Evolutionary conservation across 2,888 invertebrate species (phyloP).

Genomic region (Marronus borbonicus): DNA sequence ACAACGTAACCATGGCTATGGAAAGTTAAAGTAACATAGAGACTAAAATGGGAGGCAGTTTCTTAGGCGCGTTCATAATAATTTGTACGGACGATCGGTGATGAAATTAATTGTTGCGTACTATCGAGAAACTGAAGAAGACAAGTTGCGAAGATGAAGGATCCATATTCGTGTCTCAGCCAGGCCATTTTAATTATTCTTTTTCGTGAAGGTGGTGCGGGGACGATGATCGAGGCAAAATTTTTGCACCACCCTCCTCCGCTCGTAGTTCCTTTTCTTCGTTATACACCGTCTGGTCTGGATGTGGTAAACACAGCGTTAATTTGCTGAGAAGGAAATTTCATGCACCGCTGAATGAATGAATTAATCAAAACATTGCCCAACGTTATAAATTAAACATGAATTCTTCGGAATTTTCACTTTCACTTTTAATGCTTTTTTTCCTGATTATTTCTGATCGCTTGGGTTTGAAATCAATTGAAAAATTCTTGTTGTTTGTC

Average conservation of each 20-base stretch:
- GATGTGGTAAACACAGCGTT: slow-evolving; percentile 44
- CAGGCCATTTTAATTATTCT: slow-evolving; percentile 58
- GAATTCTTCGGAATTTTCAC: slow-evolving; percentile 27
- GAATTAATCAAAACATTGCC: slow-evolving; percentile 64
- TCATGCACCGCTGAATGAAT: slow-evolving; percentile 43
- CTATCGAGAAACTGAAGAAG: neutral
- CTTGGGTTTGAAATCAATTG: neutral
- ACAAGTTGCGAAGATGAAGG: slow-evolving; percentile 47
- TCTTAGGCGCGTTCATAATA: slow-evolving; percentile 2
- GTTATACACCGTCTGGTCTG: slow-evolving; percentile 28
- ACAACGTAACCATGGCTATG: neutral
- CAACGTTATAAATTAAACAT: slow-evolving; percentile 64
- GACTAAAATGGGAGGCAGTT: neutral
- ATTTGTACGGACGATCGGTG: slow-evolving; percentile 27
- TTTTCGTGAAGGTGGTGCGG: slow-evolving; percentile 8
- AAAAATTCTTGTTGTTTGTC: neutral
- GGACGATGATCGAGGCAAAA: neutral
- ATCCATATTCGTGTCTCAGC: slow-evolving; percentile 54
- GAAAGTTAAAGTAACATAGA: neutral
- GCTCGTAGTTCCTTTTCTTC: neutral
- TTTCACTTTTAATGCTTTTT: neutral
- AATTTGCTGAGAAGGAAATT: slow-evolving; percentile 45
- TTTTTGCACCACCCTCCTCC: neutral
- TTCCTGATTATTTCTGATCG: slow-evolving; percentile 5
- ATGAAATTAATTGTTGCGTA: slow-evolving; percentile 29